These are phyloP conservation scores for Ophion obscuratus DNA, from an alignment of 2,888 invertebrate species.

Conservation along the genomic window DNA sequence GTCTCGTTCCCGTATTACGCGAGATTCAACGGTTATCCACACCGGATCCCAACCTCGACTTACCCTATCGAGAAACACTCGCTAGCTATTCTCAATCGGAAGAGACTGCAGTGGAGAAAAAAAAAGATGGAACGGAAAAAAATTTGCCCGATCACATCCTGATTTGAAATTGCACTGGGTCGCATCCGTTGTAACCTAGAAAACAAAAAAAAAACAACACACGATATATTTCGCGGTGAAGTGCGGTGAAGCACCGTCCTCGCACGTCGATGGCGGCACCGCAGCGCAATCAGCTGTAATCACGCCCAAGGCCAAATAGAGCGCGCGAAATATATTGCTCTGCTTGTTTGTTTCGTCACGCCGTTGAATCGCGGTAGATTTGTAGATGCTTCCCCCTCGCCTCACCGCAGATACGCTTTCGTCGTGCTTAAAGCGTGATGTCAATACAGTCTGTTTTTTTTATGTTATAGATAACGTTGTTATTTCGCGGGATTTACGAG, in stretches of 20 bases:
- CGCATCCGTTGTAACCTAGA: constrained; percentile 52
- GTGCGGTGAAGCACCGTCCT: constrained; percentile 27
- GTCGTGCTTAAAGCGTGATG: no score
- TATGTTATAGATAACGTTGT: no score
- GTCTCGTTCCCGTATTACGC: not conserved
- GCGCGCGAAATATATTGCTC: not conserved
- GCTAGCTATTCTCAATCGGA: constrained; percentile 21
- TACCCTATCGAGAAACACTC: constrained; percentile 30
- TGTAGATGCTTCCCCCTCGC: no score
- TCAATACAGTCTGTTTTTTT: no score
- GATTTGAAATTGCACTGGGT: constrained; percentile 62
- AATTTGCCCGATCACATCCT: constrained; percentile 58
- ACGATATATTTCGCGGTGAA: constrained; percentile 13
- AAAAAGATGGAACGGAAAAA: constrained; percentile 36
- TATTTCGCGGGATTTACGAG: no score
- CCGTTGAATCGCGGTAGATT: not conserved
- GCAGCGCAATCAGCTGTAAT: constrained; percentile 23
- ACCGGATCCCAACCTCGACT: constrained; percentile 7
- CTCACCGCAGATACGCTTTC: no score
- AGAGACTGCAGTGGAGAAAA: constrained; percentile 21
- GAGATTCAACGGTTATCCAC: not conserved
- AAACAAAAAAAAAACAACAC: constrained; percentile 3
- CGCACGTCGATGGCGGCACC: constrained; percentile 53
- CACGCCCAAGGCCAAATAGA: not conserved
- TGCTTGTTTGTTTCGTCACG: not conserved